Percentiles rank a stretch among this genome's conserved stretches.
These are phyloP conservation scores for Catharus ustulatus DNA, from an alignment of 2,797 vertebrate species.

Conservation along the genomic window DNA sequence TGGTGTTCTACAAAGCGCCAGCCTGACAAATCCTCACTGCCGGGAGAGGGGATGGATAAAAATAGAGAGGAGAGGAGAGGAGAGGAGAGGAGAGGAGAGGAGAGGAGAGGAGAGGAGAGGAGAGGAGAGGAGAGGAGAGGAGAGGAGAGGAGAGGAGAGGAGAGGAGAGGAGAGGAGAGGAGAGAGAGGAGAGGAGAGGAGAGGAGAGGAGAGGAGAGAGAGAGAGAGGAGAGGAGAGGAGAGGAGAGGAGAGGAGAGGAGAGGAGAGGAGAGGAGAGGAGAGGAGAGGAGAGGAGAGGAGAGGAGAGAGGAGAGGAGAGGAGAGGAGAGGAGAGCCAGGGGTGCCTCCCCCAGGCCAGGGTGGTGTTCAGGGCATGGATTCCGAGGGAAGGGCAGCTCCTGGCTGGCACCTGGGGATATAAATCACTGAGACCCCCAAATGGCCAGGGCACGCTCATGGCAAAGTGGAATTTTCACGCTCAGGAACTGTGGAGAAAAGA, in stretches of 20 bases:
- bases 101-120: too few species aligned
- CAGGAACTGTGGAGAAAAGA: neutral
- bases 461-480: neutral
- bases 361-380: fast-evolving
- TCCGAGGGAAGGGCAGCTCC: fast-evolving
- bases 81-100: too few species aligned
- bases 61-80: neutral
- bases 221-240: too few species aligned
- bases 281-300: too few species aligned
- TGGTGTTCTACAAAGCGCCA: neutral
- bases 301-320: neutral
- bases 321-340: neutral
- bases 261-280: too few species aligned
- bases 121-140: neutral
- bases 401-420: too few species aligned
- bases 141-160: neutral
- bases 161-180: too few species aligned
- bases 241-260: too few species aligned
- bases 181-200: neutral
- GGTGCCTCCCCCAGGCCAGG: neutral
- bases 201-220: neutral
- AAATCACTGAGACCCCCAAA: neutral
- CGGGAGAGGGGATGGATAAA: neutral
- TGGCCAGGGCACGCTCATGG: fast-evolving
- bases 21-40: neutral